phyloP scores from a whole-genome alignment of 2,113 vertebrate genomes.

The Abramis brama region DNA sequence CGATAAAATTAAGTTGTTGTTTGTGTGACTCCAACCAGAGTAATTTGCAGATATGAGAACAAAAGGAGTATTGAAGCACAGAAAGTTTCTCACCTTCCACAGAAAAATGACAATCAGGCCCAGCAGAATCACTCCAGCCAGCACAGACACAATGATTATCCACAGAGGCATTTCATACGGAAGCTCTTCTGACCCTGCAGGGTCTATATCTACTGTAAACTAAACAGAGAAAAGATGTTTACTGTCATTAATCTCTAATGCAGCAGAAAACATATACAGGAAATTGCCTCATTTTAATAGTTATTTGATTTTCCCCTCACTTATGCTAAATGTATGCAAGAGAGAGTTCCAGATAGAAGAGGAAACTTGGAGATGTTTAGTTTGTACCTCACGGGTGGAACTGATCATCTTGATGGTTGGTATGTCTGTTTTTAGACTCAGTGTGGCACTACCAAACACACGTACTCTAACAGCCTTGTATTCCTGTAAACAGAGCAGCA shows the following conservation, averaged over 20 bases:
- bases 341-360: background rate
- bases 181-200: constrained; percentile 74
- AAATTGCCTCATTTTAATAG: constrained; percentile 41
- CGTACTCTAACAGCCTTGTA: constrained; percentile 76
- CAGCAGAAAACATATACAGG: background rate
- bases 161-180: constrained; percentile 78
- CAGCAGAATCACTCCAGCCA: constrained; percentile 83
- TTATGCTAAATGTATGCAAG: constrained; percentile 38
- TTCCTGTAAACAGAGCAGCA: constrained; percentile 73
- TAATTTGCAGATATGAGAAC: constrained; percentile 1
- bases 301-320: constrained; percentile 31
- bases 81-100: constrained; percentile 83
- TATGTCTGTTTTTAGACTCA: constrained; percentile 80
- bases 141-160: constrained; percentile 80
- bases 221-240: constrained; percentile 57
- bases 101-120: constrained; percentile 84
- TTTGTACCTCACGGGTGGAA: constrained; percentile 71
- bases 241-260: constrained; percentile 7
- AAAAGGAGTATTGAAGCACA: background rate
- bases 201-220: constrained; percentile 83
- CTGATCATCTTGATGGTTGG: constrained; percentile 81
- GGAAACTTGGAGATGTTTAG: constrained; percentile 2
- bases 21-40: background rate
- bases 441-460: constrained; percentile 76
- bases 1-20: background rate